phyloP scores from a whole-genome alignment of 2,113 vertebrate species.

The Accipiter virgatus region DNA sequence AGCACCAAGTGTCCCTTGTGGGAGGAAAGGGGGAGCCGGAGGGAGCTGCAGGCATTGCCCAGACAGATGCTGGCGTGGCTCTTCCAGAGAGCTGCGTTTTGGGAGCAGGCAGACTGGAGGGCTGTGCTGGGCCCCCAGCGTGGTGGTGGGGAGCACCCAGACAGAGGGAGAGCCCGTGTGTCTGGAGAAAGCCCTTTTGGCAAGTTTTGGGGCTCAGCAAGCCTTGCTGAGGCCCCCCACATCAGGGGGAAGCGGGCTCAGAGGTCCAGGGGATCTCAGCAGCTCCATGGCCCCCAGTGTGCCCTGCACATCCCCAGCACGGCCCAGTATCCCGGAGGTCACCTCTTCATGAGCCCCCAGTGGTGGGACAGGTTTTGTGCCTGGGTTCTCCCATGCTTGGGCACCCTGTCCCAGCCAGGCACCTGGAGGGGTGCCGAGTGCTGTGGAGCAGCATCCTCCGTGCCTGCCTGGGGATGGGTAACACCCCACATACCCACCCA shows the following conservation, averaged over 20 bases:
- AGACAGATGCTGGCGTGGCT: accelerated
- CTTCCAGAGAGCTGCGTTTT: not conserved
- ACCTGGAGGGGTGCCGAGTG: not conserved
- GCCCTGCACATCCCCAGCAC: not conserved
- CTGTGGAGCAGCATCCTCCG: not conserved
- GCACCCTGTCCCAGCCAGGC: not conserved
- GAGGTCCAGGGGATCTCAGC: not conserved
- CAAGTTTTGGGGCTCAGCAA: not conserved
- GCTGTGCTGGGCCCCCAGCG: not conserved
- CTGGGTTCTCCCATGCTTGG: not conserved
- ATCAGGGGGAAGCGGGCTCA: accelerated
- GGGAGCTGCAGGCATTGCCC: not conserved
- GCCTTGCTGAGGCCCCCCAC: not conserved
- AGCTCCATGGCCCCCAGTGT: not conserved
- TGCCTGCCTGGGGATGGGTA: no score
- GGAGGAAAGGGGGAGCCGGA: not conserved
- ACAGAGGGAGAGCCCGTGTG: not conserved
- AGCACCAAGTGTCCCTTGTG: not conserved
- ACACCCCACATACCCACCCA: not conserved
- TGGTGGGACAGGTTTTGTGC: not conserved
- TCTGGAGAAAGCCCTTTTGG: not conserved
- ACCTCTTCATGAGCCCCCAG: not conserved
- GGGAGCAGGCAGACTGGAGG: not conserved
- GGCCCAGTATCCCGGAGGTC: not conserved
- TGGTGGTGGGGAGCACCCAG: not conserved